phyloP scores from a whole-genome alignment of 1,140 invertebrate genomes.

The Drosophila biarmipes region DNA sequence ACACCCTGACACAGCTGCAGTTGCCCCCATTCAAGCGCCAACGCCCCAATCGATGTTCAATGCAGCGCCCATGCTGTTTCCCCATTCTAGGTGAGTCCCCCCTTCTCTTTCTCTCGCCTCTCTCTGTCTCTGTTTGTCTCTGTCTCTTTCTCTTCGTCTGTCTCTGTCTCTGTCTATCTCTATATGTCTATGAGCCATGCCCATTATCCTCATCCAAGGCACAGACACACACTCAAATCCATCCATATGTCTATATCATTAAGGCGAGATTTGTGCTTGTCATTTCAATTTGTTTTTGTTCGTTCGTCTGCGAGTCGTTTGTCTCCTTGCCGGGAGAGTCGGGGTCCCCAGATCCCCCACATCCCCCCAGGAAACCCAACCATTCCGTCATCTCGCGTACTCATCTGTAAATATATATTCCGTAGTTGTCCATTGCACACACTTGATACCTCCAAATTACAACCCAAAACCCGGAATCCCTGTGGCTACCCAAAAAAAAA shows the following conservation, averaged over 20 bases:
- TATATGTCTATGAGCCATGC: slow-evolving; percentile 27
- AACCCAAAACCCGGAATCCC: slow-evolving; percentile 11
- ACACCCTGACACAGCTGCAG: slow-evolving; percentile 92
- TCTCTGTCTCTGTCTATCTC: slow-evolving; percentile 9
- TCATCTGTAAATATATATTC: slow-evolving; percentile 48
- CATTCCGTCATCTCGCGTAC: slow-evolving; percentile 3
- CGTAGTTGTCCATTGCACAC: slow-evolving; percentile 39
- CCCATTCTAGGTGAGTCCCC: slow-evolving; percentile 83
- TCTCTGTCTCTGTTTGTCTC: slow-evolving; percentile 9
- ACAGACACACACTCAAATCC: slow-evolving; percentile 7
- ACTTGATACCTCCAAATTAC: slow-evolving; percentile 34
- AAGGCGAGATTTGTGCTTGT: slow-evolving; percentile 24
- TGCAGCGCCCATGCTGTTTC: slow-evolving; percentile 83
- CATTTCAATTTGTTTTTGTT: slow-evolving; percentile 29
- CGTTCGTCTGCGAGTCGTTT: slow-evolving; percentile 26
- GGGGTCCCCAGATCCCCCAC: neutral
- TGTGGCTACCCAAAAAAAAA: slow-evolving; percentile 9
- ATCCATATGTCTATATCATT: slow-evolving; percentile 17
- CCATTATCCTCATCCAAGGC: slow-evolving; percentile 39
- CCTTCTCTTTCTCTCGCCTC: neutral
- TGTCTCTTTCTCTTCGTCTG: slow-evolving; percentile 7
- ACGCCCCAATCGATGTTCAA: slow-evolving; percentile 84
- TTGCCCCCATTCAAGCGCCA: slow-evolving; percentile 83
- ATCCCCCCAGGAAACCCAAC: neutral
- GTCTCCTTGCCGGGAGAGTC: slow-evolving; percentile 2